Conservation (phyloP, 2,113 vertebrate genomes). For the Oryzias melastigma region DNA sequence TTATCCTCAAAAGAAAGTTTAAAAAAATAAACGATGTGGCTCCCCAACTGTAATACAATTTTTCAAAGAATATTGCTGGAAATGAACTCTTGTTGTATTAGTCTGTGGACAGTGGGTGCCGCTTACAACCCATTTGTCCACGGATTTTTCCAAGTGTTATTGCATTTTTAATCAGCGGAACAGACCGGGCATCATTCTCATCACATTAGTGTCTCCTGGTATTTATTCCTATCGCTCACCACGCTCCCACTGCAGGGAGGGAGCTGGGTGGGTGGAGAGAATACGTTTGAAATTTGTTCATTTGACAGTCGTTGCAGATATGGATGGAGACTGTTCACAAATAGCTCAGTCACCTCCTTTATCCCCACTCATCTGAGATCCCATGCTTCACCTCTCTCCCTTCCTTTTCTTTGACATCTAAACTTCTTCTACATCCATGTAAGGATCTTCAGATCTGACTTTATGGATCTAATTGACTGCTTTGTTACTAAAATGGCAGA, state of each 20-base stretch:
- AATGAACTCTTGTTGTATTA: constrained; percentile 4
- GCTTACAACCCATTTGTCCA: too few species aligned
- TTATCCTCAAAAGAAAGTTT: constrained; percentile 37
- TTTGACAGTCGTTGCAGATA: constrained; percentile 68
- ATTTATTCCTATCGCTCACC: constrained; percentile 50
- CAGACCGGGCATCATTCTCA: constrained; percentile 68
- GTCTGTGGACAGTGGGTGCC: constrained; percentile 8
- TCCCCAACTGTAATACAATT: constrained; percentile 10
- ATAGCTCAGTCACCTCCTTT: constrained; percentile 73
- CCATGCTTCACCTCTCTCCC: constrained; percentile 23
- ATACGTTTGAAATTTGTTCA: constrained; percentile 67
- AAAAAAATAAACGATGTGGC: constrained; percentile 3
- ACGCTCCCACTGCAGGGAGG: constrained; percentile 34
- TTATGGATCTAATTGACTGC: constrained; percentile 60
- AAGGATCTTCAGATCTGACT: constrained; percentile 58
- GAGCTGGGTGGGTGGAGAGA: constrained; percentile 48
- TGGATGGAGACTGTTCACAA: constrained; percentile 69
- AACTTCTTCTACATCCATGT: constrained; percentile 48
- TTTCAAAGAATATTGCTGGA: not conserved
- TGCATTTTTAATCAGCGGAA: constrained; percentile 71
- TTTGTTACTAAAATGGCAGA: constrained; percentile 47
- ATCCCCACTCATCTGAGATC: constrained; percentile 54
- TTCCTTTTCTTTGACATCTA: constrained; percentile 11
- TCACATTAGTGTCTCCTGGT: constrained; percentile 73
- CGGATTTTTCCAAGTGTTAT: constrained; percentile 39